phyloP scores from a whole-genome alignment of 2,113 vertebrate genomes.

The Psammodynastes pulverulentus region DNA sequence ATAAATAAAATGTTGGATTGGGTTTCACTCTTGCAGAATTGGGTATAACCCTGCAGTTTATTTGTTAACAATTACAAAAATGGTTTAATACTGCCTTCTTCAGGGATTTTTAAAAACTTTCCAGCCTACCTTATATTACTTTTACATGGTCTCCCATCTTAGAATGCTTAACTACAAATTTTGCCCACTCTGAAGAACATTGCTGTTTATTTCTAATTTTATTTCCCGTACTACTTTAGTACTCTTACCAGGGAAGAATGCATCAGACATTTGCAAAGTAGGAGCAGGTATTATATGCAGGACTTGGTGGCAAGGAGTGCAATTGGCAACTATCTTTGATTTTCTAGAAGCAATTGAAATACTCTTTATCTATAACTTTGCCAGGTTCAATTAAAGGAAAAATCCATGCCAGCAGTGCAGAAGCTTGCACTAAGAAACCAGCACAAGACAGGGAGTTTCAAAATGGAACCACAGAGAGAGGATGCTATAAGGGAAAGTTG shows the following conservation, averaged over 20 bases:
- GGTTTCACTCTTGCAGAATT: background rate
- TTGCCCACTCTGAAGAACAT: background rate
- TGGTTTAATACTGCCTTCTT: background rate
- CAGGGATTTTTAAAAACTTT: background rate
- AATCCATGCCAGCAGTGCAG: background rate
- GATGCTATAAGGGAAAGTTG: background rate
- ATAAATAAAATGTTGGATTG: background rate
- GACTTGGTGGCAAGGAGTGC: background rate
- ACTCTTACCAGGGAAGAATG: background rate
- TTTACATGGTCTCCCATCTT: background rate
- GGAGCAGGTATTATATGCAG: background rate
- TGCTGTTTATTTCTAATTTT: background rate
- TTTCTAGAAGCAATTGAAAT: background rate
- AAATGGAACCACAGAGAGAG: background rate
- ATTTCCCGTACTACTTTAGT: background rate
- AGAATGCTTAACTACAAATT: background rate
- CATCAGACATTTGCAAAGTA: background rate
- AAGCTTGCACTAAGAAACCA: slow-evolving; percentile 10
- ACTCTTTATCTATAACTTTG: slow-evolving; percentile 12
- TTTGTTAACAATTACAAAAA: background rate
- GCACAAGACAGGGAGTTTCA: background rate
- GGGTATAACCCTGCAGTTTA: background rate
- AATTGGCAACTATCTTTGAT: background rate
- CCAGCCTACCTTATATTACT: background rate
- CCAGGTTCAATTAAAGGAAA: slow-evolving; percentile 7